A percentile compares a stretch with the other conserved stretches of the same genome.
phyloP scores from a whole-genome alignment of 2,797 vertebrate genomes.

The Masticophis lateralis region DNA sequence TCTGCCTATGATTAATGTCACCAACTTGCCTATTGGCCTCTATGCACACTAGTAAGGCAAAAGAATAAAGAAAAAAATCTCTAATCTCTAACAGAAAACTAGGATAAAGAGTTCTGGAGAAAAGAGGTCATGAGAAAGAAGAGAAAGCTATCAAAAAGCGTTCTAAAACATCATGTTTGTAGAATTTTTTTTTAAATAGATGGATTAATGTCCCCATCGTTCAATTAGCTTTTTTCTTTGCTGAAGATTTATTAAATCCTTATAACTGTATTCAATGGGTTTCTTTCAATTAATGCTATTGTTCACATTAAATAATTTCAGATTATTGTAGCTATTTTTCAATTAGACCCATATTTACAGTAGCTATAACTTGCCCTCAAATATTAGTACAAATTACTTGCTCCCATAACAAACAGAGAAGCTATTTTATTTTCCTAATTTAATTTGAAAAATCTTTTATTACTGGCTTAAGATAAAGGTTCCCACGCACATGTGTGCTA shows the following conservation, averaged over 20 bases:
- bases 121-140: background rate
- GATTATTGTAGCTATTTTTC: background rate
- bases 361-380: background rate
- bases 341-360: slow-evolving; percentile 25
- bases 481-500: no score
- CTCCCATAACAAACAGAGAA: slow-evolving; percentile 17
- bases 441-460: background rate
- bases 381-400: background rate
- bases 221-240: background rate
- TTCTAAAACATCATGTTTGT: background rate
- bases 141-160: background rate
- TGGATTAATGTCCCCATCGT: background rate
- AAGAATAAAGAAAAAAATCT: background rate
- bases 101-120: background rate
- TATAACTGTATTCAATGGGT: background rate
- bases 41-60: background rate
- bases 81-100: background rate
- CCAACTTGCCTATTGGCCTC: background rate
- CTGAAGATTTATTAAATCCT: slow-evolving; percentile 10
- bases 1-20: background rate
- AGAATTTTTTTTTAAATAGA: background rate
- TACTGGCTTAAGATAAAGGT: background rate
- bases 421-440: background rate
- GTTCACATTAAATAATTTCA: slow-evolving; percentile 23
- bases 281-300: slow-evolving; percentile 7